Percentiles rank a stretch among this genome's conserved stretches.
Conservation (phyloP, 2,113 vertebrate genomes). For the Sinocyclocheilus grahami region DNA sequence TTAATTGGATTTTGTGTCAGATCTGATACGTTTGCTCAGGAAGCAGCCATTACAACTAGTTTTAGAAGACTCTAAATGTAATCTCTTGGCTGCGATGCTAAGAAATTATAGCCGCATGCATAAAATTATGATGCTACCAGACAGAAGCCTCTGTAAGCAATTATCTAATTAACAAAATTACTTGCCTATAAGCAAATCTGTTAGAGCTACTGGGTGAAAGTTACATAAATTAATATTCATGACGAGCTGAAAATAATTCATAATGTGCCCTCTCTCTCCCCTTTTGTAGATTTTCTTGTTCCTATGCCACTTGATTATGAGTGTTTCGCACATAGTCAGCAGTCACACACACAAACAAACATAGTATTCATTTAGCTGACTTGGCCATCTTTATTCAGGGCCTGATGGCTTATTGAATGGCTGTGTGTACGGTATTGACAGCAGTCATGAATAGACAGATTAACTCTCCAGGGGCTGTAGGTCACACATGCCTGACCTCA, state of each 20-base stretch:
- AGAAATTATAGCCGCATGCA: not conserved
- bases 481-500: slow-evolving; percentile 8
- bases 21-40: not conserved
- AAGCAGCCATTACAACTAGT: not conserved
- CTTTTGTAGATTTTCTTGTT: not conserved
- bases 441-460: slow-evolving; percentile 46
- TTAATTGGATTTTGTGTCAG: not conserved
- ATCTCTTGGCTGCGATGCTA: not conserved
- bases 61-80: not conserved
- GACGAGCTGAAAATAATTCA: not conserved
- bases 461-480: slow-evolving; percentile 27
- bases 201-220: not conserved
- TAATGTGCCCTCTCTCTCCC: not conserved
- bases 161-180: not conserved
- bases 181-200: not conserved
- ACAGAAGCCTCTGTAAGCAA: not conserved
- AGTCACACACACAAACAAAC: slow-evolving; percentile 18
- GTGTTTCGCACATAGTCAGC: slow-evolving; percentile 16
- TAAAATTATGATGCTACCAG: not conserved
- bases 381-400: slow-evolving; percentile 18
- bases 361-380: slow-evolving; percentile 35
- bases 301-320: not conserved
- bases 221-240: not conserved
- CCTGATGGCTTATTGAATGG: slow-evolving; percentile 26
- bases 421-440: slow-evolving; percentile 24